Evolutionary conservation across 1,140 invertebrate genomes (phyloP), one percentile per base, ranked within the genome.

Genomic region (Drosophila ficusphila): DNA sequence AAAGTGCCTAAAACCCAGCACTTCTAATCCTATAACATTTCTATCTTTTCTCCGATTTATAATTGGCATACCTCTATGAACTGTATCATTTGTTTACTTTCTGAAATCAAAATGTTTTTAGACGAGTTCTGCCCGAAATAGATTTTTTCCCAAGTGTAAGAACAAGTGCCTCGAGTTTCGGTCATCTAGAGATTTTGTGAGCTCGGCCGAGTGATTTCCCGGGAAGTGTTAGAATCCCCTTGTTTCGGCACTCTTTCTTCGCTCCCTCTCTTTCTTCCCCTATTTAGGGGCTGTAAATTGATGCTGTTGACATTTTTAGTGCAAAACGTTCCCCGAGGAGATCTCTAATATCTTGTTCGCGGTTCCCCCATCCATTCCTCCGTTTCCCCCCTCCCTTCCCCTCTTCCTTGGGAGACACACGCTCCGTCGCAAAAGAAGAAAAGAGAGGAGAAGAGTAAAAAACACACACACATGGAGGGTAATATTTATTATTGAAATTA

Each of bases 231-330:
- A 74, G 57, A 54, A 82, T 73, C 47, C 61, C 51, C 68, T 72
- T 81, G 54, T 82, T 77, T 77, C 77, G 48, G 57, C 73, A 67
- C 67, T 76, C 52, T 57, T 31, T 58, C 31, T 19, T 8, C 7
- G 1, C 25, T 18, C n/a, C 14, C 11, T 7, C 23, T 2, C 3
- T 6, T 23, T 46, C 33, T 65, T 18, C 34, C 54, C 47, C 48
- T 44, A 29, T 47, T 21, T 68, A 52, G 51, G 42, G 56, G 39
- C 57, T 83, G 79, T 76, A 81, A 83, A 73, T 69, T 77, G 62
- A 77, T 56, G 61, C 62, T 82, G 79, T 82, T 82, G 79, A 77
- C 74, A 83, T 78, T 83, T 82, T 83, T 74, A 77, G 79, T 83
- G 79, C 74, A 82, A 81, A 81, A 60, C 27, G 58, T 38, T 56